Evolutionary conservation across 1,140 invertebrate species (phyloP), one percentile per base, ranked within the genome.

Genomic region (Procambarus clarkii): DNA sequence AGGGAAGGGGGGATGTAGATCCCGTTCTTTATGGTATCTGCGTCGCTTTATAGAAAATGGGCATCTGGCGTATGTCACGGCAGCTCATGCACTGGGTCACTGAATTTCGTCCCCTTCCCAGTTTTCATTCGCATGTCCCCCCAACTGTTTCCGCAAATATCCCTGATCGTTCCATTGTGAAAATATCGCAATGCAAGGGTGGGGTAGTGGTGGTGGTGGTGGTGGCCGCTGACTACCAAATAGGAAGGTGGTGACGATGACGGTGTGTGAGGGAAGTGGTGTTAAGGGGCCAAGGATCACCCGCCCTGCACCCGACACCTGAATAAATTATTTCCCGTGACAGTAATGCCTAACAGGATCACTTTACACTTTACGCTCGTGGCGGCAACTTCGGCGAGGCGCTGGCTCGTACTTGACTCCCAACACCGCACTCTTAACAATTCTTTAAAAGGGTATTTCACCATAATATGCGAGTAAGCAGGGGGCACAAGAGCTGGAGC

Each of bases 41-140:
- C 79, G 60, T 82, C 87, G 79, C 87, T 89, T 89, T 89, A 89
- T 89, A 89, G 87, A 89, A 89, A 89, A 89, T 82, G 87, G 87
- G 87, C 87, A 82, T 89, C 87, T 89, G 87, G 87, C 64, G 83
- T 89, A 89, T 89, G 87, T 89, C 87, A 89, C 87, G 64, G 87
- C 2, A 58, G 44, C 54, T 71, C 71, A 13, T 86, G 18, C 50
- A 50, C 69, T 54, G 80, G n/a, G 80, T 58, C 77, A 60, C 86
- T 48, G 34, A 24, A 45, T 54, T 88, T 88, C 86, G 86, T 71
- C 18, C 48, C n/a, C 78, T 81, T 88, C 78, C 78, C 86, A 64
- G 8, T 48, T 71, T 11, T 76, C n/a, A 48, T 76, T 86, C 83
- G 77, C 79, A n/a, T 58, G 78, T 58, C 81, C 77, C 2, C 77